Conservation (phyloP, 2,888 invertebrate species). For the Coelinius sp. region DNA sequence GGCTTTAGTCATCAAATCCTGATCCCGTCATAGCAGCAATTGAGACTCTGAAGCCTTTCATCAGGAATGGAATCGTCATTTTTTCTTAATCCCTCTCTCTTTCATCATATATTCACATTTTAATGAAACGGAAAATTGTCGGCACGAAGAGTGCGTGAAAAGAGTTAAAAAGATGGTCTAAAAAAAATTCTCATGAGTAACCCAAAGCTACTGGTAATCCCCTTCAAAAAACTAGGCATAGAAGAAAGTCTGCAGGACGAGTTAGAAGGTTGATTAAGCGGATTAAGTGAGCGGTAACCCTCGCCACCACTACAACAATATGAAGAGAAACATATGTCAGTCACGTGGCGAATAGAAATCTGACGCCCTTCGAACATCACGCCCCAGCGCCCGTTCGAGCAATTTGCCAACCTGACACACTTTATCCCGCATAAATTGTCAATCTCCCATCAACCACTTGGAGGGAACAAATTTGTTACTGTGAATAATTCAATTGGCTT, state of each 20-base stretch:
- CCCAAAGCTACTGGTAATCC: slow-evolving; percentile 42
- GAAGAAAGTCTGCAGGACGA: slow-evolving; percentile 36
- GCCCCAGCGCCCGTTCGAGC: not conserved
- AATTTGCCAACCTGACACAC: too few relatives aligned
- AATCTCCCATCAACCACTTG: too few relatives aligned
- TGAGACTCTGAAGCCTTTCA: not conserved
- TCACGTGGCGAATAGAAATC: too few relatives aligned
- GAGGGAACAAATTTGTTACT: too few relatives aligned
- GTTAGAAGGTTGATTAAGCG: slow-evolving; percentile 52
- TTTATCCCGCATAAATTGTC: too few relatives aligned
- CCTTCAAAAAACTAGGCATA: slow-evolving; percentile 32
- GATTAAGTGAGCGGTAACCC: slow-evolving; percentile 42
- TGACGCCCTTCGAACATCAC: not conserved
- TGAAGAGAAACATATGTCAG: too few relatives aligned
- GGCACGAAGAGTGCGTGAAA: slow-evolving; percentile 32
- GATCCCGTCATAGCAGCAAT: not conserved
- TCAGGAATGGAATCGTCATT: not conserved
- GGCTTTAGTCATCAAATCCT: not conserved
- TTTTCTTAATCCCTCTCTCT: not conserved
- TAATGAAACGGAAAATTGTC: not conserved
- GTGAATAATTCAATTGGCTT: too few relatives aligned
- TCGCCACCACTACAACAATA: not conserved
- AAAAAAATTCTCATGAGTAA: slow-evolving; percentile 27
- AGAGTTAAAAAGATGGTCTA: slow-evolving; percentile 37
- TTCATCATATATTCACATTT: too few relatives aligned